Evolutionary conservation across 2,113 vertebrate genomes (phyloP).

Genomic region (Plectropomus leopardus): DNA sequence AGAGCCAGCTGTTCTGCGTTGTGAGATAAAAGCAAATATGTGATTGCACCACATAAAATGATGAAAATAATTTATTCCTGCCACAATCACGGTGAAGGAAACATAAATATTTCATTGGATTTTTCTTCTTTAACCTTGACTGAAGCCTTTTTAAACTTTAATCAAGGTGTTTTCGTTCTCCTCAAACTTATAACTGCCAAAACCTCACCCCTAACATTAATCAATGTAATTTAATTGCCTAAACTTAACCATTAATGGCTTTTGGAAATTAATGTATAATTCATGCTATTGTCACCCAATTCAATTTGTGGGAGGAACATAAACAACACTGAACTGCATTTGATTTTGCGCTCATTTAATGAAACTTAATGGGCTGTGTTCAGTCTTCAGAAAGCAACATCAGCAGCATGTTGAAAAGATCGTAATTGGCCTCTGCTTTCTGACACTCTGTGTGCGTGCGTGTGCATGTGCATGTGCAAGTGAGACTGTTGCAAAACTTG

Average conservation of each 20-base stretch:
- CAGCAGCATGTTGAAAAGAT: slow-evolving; percentile 39
- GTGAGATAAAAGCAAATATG: background rate
- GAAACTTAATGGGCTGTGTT: slow-evolving; percentile 61
- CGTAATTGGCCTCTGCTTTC: slow-evolving; percentile 39
- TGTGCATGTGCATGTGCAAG: background rate
- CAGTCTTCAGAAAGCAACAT: slow-evolving; percentile 40
- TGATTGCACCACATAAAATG: slow-evolving; percentile 8
- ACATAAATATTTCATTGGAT: background rate
- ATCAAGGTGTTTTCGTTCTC: background rate
- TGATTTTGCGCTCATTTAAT: slow-evolving; percentile 60
- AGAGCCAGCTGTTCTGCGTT: background rate
- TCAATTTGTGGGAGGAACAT: slow-evolving; percentile 46
- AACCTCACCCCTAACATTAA: background rate
- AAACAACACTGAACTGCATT: slow-evolving; percentile 45
- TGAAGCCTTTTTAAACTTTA: background rate
- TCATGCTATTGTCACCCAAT: slow-evolving; percentile 39
- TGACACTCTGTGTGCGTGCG: background rate
- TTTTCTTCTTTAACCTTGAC: slow-evolving; percentile 20
- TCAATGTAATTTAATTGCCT: slow-evolving; percentile 25
- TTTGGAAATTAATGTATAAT: slow-evolving; percentile 30
- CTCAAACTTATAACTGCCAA: slow-evolving; percentile 13
- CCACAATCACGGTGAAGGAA: background rate
- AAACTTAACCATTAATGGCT: slow-evolving; percentile 31
- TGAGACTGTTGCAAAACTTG: slow-evolving; percentile 6
- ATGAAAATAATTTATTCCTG: background rate